Evolutionary conservation across 1,140 invertebrate genomes (phyloP).

Genomic region (Platyura marginata): DNA sequence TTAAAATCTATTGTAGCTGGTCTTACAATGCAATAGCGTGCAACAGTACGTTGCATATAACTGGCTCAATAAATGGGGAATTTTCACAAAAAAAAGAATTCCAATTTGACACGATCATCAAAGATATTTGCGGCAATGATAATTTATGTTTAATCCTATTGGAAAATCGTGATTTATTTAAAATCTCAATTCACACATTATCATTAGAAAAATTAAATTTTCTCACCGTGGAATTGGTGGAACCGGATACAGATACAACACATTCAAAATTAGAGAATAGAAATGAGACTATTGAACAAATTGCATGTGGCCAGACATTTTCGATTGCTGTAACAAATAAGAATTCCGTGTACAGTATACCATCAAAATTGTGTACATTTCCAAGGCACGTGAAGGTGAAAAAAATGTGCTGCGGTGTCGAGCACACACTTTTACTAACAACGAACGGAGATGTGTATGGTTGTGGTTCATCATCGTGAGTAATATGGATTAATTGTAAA

Average conservation of each 20-base stretch:
- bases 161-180: slow-evolving; percentile 12
- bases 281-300: slow-evolving; percentile 9
- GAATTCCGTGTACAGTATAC: slow-evolving; percentile 38
- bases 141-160: slow-evolving; percentile 14
- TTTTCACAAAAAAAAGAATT: no score
- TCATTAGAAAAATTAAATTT: slow-evolving; percentile 9
- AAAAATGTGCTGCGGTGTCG: slow-evolving; percentile 54
- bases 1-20: no score
- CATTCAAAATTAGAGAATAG: slow-evolving; percentile 10
- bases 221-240: slow-evolving; percentile 1
- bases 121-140: slow-evolving; percentile 4
- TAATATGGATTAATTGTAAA: no score
- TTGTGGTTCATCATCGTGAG: slow-evolving; percentile 64
- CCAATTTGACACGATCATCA: no score
- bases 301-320: slow-evolving; percentile 25
- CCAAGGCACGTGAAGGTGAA: slow-evolving; percentile 31
- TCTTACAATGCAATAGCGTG: no score
- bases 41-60: no score
- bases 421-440: slow-evolving; percentile 57
- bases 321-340: slow-evolving; percentile 26
- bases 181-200: slow-evolving; percentile 7
- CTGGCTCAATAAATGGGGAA: no score
- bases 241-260: no score
- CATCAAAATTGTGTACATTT: slow-evolving; percentile 32
- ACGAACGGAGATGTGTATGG: slow-evolving; percentile 52